phyloP scores from a whole-genome alignment of 2,888 invertebrate genomes.

The Meiosimyza platycephala region DNA sequence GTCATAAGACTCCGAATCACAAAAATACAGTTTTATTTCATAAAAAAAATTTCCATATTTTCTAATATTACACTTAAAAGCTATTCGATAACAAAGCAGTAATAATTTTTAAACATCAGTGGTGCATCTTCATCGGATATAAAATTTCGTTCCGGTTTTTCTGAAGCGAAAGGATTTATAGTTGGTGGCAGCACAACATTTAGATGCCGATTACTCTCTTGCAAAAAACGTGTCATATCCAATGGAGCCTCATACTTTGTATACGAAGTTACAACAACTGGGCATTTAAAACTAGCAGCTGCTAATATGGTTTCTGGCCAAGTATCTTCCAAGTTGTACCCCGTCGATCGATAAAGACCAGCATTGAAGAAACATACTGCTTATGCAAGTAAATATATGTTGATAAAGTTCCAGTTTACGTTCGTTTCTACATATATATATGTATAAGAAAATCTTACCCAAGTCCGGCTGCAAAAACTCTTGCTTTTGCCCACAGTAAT shows the following conservation, averaged over 20 bases:
- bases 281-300: conserved; percentile 70
- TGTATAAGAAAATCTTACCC: conserved; percentile 62
- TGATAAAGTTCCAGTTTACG: neutral
- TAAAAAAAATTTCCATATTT: too few species aligned
- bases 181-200: conserved; percentile 70
- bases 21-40: too few species aligned
- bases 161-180: conserved; percentile 75
- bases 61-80: too few species aligned
- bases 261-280: conserved; percentile 76
- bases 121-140: conserved; percentile 79
- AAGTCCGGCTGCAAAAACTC: conserved; percentile 71
- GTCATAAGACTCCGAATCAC: too few species aligned
- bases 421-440: neutral
- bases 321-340: conserved; percentile 73
- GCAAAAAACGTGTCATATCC: conserved; percentile 72
- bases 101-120: conserved; percentile 79
- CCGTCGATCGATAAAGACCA: conserved; percentile 76
- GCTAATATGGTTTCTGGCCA: conserved; percentile 76
- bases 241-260: conserved; percentile 75
- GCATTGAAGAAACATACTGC: conserved; percentile 80
- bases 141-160: conserved; percentile 79
- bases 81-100: conserved; percentile 70
- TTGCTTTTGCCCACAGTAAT: conserved; percentile 62
- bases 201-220: conserved; percentile 68
- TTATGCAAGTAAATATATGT: conserved; percentile 47